Evolutionary conservation across 2,888 invertebrate genomes (phyloP).

Genomic region (Smittia sp.): DNA sequence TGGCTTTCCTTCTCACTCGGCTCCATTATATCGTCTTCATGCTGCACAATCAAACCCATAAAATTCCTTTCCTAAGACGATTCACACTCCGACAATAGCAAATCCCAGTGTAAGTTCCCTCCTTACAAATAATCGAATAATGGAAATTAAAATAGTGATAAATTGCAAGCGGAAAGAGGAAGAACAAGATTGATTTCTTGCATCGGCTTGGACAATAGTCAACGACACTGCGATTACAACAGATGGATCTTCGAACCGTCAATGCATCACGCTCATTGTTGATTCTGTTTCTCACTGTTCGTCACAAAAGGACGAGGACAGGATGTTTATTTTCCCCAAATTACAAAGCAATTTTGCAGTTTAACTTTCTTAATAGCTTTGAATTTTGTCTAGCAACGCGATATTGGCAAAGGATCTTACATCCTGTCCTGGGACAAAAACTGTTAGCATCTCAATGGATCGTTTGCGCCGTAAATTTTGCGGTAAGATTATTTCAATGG

Average conservation of each 20-base stretch:
- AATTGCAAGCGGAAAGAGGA: constrained; percentile 40
- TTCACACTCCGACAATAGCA: constrained; percentile 1
- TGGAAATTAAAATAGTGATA: constrained; percentile 39
- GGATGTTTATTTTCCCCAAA: constrained; percentile 10
- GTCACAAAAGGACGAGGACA: not conserved
- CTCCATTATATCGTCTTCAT: no score
- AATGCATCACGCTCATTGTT: not conserved
- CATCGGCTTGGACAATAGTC: constrained; percentile 6
- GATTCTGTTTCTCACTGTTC: not conserved
- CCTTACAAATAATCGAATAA: constrained; percentile 40
- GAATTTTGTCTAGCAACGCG: no score
- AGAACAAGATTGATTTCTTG: constrained; percentile 39
- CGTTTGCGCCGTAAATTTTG: no score
- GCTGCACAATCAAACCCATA: not conserved
- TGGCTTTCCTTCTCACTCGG: not conserved
- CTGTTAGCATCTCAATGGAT: no score
- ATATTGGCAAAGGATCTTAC: no score
- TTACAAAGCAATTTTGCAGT: no score
- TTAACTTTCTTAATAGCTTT: no score
- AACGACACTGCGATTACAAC: constrained; percentile 36
- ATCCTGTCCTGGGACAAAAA: no score
- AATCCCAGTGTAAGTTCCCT: constrained; percentile 33
- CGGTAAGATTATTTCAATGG: no score
- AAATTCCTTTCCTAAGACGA: not conserved
- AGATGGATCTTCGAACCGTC: constrained; percentile 21